Conservation (phyloP, 2,797 vertebrate genomes). For the Tauraco hartlaubi region DNA sequence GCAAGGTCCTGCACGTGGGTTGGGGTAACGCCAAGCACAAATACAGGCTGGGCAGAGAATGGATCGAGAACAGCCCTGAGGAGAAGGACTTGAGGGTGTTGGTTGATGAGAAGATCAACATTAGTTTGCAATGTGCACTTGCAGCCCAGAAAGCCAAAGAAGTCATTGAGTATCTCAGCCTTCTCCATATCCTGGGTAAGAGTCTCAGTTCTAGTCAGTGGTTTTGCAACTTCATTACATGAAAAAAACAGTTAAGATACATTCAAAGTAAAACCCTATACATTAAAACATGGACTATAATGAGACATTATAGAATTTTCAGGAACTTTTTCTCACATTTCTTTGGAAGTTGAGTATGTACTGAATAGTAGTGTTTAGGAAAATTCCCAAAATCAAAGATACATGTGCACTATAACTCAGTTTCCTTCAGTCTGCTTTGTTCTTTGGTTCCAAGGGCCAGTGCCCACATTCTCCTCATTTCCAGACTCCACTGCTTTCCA, state of each 20-base stretch:
- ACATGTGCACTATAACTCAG: neutral
- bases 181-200: too few relatives aligned
- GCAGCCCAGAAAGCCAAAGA: too few relatives aligned
- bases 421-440: neutral
- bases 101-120: too few relatives aligned
- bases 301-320: neutral
- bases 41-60: too few relatives aligned
- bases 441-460: neutral
- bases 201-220: neutral
- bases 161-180: too few relatives aligned
- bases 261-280: neutral
- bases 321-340: neutral
- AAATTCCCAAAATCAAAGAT: neutral
- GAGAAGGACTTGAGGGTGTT: too few relatives aligned
- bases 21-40: too few relatives aligned
- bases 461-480: neutral
- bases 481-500: neutral
- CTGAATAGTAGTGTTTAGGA: neutral
- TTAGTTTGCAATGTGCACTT: too few relatives aligned
- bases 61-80: too few relatives aligned
- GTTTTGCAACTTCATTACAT: neutral
- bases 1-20: too few relatives aligned
- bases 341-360: neutral
- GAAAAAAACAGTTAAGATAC: neutral
- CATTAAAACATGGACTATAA: neutral